Conservation (phyloP, 2,113 vertebrate genomes). For the Amblyopsis rosae region DNA sequence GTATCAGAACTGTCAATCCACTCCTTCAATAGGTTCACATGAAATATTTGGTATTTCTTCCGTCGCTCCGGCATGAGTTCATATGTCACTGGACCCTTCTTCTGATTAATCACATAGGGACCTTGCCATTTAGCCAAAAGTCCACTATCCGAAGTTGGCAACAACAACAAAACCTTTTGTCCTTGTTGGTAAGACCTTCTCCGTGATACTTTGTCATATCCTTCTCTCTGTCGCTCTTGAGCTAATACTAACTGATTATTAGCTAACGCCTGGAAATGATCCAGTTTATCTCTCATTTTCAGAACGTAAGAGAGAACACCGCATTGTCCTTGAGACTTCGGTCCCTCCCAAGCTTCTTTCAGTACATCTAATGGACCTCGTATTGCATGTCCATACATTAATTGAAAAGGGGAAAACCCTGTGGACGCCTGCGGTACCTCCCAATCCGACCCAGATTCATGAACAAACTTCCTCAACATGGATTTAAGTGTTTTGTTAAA, state of each 20-base stretch:
- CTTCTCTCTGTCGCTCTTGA: background rate
- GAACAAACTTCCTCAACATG: background rate
- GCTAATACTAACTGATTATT: background rate
- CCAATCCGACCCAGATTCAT: no score
- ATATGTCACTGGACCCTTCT: background rate
- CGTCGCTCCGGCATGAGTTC: constrained; percentile 1
- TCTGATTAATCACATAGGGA: background rate
- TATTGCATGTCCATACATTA: background rate
- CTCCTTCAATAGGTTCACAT: constrained; percentile 15
- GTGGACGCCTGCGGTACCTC: background rate
- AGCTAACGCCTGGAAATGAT: background rate
- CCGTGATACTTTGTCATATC: constrained; percentile 3
- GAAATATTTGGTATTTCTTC: constrained; percentile 5
- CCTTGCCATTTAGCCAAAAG: constrained; percentile 24
- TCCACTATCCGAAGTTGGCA: constrained; percentile 7
- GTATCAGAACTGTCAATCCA: background rate
- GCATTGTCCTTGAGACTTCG: background rate
- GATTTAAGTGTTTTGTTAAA: background rate
- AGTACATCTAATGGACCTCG: constrained; percentile 10
- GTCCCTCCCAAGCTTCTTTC: constrained; percentile 21
- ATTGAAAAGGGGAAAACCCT: background rate
- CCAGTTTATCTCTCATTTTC: constrained; percentile 26
- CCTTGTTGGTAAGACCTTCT: background rate
- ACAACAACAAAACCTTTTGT: constrained; percentile 14
- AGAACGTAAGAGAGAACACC: constrained; percentile 10